phyloP scores from a whole-genome alignment of 2,797 vertebrate genomes.

The Sternarchorhynchus goeldii region DNA sequence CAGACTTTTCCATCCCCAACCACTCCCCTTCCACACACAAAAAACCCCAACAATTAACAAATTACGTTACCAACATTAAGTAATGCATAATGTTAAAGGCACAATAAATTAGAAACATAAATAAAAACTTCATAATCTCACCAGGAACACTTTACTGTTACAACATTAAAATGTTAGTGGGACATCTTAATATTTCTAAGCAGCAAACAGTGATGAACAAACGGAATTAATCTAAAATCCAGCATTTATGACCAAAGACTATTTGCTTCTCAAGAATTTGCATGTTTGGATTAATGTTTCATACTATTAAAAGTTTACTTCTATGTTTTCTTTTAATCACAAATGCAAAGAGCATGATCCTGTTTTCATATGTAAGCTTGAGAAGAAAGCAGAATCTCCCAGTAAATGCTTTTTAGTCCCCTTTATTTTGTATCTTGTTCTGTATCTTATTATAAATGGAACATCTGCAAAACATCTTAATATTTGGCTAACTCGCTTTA shows the following conservation, averaged over 20 bases:
- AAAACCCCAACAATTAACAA: no score
- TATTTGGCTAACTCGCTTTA: constrained; percentile 1
- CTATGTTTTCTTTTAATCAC: constrained; percentile 9
- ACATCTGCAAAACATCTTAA: constrained; percentile 22
- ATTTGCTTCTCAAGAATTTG: background rate
- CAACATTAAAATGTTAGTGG: background rate
- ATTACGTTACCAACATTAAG: no score
- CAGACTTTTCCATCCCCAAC: no score
- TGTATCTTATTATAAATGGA: constrained; percentile 27
- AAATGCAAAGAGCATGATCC: constrained; percentile 2
- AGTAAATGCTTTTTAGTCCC: constrained; percentile 3
- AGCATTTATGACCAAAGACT: background rate
- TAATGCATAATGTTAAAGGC: background rate
- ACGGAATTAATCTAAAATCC: background rate
- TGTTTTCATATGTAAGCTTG: constrained; percentile 12
- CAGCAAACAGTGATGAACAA: constrained; percentile 5
- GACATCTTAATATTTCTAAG: background rate
- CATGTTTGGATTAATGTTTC: background rate
- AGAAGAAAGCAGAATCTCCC: background rate
- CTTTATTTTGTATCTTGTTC: background rate
- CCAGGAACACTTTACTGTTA: background rate
- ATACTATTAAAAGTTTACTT: background rate
- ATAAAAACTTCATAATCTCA: background rate
- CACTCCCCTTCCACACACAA: no score
- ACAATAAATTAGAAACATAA: background rate